These are phyloP conservation scores for Hypomecis punctinalis DNA, from an alignment of 2,888 invertebrate genomes.

Conservation along the genomic window DNA sequence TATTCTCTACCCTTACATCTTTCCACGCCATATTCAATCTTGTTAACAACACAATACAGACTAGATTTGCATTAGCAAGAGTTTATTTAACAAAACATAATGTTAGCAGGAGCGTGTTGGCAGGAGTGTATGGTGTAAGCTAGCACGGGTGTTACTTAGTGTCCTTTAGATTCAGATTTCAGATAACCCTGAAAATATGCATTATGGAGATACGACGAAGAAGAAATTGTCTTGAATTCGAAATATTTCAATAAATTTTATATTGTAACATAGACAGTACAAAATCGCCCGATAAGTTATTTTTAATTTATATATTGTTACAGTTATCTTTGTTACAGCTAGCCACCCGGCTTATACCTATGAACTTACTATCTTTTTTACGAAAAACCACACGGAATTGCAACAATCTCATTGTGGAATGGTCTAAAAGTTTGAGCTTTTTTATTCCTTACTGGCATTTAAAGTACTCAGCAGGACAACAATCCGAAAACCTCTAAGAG, in stretches of 20 bases:
- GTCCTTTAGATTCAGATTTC: neutral
- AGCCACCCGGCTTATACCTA: no score
- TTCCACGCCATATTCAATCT: conserved; percentile 21
- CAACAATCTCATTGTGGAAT: no score
- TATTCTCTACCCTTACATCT: conserved; percentile 18
- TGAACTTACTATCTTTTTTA: no score
- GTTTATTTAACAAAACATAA: conserved; percentile 29
- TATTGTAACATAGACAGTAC: no score
- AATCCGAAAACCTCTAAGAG: neutral
- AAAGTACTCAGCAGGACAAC: neutral
- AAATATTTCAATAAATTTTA: no score
- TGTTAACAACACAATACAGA: conserved; percentile 26
- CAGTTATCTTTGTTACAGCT: no score
- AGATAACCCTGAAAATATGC: neutral
- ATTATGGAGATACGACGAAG: neutral
- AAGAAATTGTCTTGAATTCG: no score
- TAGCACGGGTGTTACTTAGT: conserved; percentile 5
- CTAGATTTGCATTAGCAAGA: neutral
- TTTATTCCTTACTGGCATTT: no score
- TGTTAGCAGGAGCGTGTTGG: conserved; percentile 36
- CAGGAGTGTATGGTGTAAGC: conserved; percentile 15
- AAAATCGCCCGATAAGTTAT: no score
- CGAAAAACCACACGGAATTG: no score
- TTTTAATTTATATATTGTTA: no score
- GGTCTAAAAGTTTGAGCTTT: no score